Conservation (phyloP, 2,888 invertebrate genomes). For the Plutella xylostella region DNA sequence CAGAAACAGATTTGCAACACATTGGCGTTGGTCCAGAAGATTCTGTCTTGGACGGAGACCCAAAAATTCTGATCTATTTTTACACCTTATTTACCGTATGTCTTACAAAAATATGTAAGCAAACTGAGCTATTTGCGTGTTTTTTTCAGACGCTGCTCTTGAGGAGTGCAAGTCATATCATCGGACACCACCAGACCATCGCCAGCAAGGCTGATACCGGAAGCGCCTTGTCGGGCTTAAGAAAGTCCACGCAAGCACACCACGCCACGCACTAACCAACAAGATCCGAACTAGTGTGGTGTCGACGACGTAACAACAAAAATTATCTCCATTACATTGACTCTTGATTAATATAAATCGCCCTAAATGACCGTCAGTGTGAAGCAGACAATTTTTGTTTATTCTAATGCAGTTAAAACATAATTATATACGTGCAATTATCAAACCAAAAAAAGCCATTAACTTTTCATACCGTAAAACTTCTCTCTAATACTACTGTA, state of each 20-base stretch:
- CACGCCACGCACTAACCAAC: slow-evolving; percentile 28
- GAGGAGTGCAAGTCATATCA: slow-evolving; percentile 24
- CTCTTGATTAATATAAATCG: slow-evolving; percentile 27
- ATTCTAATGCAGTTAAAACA: slow-evolving; percentile 43
- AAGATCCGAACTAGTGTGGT: slow-evolving; percentile 26
- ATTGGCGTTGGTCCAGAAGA: not conserved
- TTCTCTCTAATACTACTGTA: slow-evolving; percentile 42
- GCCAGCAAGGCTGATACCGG: slow-evolving; percentile 23
- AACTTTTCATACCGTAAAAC: slow-evolving; percentile 53
- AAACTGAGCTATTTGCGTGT: slow-evolving; percentile 10
- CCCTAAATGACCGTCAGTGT: slow-evolving; percentile 51
- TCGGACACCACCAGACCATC: slow-evolving; percentile 36
- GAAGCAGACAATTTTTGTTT: slow-evolving; percentile 50
- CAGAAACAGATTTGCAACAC: not conserved
- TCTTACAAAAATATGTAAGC: not conserved
- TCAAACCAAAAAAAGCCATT: slow-evolving; percentile 68
- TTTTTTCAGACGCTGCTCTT: slow-evolving; percentile 42
- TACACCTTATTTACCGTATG: not conserved
- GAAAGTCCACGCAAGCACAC: slow-evolving; percentile 21
- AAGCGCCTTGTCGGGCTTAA: slow-evolving; percentile 6
- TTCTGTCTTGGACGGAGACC: slow-evolving; percentile 4
- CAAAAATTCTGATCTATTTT: slow-evolving; percentile 2
- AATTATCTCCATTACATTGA: slow-evolving; percentile 55
- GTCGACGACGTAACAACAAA: slow-evolving; percentile 33
- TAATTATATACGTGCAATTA: slow-evolving; percentile 65